Evolutionary conservation across 2,797 vertebrate species (phyloP).

Genomic region (Protosalanx chinensis): DNA sequence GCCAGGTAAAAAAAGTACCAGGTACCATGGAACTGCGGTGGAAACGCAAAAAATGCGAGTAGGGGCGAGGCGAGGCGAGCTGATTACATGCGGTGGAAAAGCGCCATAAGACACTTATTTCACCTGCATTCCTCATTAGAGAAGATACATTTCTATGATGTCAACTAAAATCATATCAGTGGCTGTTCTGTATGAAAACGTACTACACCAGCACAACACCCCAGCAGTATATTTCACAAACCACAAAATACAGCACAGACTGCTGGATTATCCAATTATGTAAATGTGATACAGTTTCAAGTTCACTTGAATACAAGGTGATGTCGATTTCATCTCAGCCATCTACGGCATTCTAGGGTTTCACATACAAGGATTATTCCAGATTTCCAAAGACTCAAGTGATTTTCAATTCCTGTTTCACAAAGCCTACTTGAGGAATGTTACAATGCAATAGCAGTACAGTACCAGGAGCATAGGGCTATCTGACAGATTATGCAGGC

Average conservation of each 20-base stretch:
- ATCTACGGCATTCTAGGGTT: no score
- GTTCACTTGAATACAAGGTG: no score
- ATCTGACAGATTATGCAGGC: neutral
- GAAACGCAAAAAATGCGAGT: no score
- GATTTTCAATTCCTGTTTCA: neutral
- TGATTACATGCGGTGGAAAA: no score
- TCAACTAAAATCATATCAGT: constrained; percentile 2
- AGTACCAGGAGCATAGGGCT: neutral
- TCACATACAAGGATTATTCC: no score
- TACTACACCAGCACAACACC: no score
- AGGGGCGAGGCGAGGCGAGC: no score
- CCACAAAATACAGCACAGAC: constrained; percentile 9
- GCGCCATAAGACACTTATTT: neutral
- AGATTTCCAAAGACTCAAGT: neutral
- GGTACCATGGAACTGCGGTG: no score
- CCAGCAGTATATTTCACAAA: constrained; percentile 4
- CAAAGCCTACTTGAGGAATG: neutral
- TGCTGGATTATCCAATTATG: neutral
- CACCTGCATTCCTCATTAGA: neutral
- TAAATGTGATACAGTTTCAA: neutral
- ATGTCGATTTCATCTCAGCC: no score
- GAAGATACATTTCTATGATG: neutral
- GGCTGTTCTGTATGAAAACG: neutral
- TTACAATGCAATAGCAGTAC: neutral
- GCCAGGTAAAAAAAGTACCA: no score